Conservation (phyloP, 2,113 vertebrate genomes). For the Canis aureus region DNA sequence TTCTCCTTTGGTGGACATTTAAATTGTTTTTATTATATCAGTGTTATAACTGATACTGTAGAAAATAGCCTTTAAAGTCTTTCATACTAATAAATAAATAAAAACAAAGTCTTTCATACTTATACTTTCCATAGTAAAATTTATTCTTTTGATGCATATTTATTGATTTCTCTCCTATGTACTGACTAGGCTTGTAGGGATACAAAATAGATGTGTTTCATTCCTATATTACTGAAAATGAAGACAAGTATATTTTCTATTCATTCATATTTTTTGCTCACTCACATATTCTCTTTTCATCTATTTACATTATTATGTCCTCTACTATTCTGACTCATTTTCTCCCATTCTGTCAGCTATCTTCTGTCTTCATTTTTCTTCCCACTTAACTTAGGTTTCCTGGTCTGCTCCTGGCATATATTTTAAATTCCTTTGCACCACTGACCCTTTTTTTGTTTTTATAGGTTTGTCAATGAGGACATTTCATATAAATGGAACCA, state of each 20-base stretch:
- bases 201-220: conserved; percentile 27
- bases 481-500: conserved; percentile 25
- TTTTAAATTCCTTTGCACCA: conserved; percentile 1
- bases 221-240: conserved; percentile 18
- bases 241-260: conserved; percentile 38
- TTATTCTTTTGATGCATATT: background rate
- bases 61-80: conserved; percentile 39
- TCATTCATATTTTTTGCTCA: conserved; percentile 23
- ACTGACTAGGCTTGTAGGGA: background rate
- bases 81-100: background rate
- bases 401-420: background rate
- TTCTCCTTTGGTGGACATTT: conserved; percentile 24
- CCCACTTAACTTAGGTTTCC: background rate
- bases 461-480: background rate
- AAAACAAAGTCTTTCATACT: background rate
- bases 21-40: conserved; percentile 17
- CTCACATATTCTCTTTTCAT: background rate
- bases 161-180: background rate
- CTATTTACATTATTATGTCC: background rate
- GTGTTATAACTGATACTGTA: background rate
- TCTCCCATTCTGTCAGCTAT: background rate
- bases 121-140: conserved; percentile 24
- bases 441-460: background rate
- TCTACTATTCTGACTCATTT: conserved; percentile 6
- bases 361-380: background rate